Base-by-base conservation (phyloP, 1,140 invertebrate genomes). In the Temnothorax curvispinosus region DNA sequence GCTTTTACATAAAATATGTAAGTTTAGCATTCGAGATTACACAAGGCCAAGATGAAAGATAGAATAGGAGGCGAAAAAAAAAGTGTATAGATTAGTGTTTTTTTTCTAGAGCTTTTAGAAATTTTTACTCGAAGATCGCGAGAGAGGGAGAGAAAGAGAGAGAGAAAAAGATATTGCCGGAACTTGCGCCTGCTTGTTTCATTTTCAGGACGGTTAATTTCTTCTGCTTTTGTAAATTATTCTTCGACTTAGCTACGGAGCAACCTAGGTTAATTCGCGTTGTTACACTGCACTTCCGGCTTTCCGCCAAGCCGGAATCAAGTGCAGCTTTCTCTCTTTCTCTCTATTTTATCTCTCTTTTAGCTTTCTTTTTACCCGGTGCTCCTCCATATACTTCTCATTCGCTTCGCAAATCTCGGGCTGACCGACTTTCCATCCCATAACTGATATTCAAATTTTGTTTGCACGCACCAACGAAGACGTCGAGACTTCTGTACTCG, bases 381-480 rank as follows among this genome's bases (percentile, higher is more conserved):
- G 0, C 21, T 8, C 44, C 4, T 0, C 11, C 35, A 3, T 0
- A 3, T 0, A n/a, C 56, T 80, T 35, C n/a, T 27, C 11, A 11
- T 44, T 35, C 58, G 62, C 27, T 21, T 27, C 15, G 21, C 50
- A 81, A 90, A 90, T 84, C 80, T 74, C 44, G n/a, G 41, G 35
- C 76, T 58, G 18, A 67, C 54, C 44, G 21, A 74, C 54, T 32
- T 56, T 67, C 41, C 35, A 32, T 56, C 77, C n/a, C 13, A 13
- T 35, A 67, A 54, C 50, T 74, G 81, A 47, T 86, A 88, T 88
- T 90, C 81, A 84, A 74, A 82, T 91, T 88, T 58, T 77, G 65
- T 67, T 91, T 88, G 75, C 65, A 74, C 52, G 27, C 64, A 6
- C 32, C 69, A 58, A 56, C n/a, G 50, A 32, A 60, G 80, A 72